These are phyloP conservation scores for Acropternis orthonyx DNA, from an alignment of 2,797 vertebrate genomes.

Conservation along the genomic window DNA sequence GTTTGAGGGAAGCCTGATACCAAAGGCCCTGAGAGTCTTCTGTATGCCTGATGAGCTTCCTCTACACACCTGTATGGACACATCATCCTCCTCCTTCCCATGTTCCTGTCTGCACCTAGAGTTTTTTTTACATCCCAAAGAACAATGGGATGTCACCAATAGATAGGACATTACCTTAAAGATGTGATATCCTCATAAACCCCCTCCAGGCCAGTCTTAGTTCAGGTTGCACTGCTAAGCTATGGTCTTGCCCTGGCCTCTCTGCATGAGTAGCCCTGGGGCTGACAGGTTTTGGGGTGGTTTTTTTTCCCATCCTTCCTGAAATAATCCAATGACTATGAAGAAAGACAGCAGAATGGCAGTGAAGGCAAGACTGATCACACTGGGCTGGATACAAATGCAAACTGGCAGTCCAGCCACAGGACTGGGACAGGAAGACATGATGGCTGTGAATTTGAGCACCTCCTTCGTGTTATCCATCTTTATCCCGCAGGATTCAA, in stretches of 20 bases:
- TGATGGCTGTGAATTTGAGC: not conserved
- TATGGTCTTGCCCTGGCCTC: not conserved
- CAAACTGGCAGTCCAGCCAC: not conserved
- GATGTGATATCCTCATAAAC: not conserved
- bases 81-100: not conserved
- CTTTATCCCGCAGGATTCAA: not conserved
- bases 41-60: not conserved
- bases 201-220: not conserved
- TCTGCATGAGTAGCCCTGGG: not conserved
- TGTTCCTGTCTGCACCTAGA: not conserved
- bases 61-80: not conserved
- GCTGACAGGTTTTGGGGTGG: not conserved
- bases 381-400: not conserved
- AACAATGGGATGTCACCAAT: not conserved
- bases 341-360: not conserved
- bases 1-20: not conserved
- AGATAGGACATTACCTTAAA: not conserved
- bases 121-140: not conserved
- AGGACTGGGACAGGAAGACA: not conserved
- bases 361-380: not conserved
- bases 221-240: not conserved
- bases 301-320: not conserved
- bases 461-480: accelerated
- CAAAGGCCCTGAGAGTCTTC: not conserved
- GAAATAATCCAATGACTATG: not conserved